Percentiles rank a stretch among this genome's conserved stretches.
phyloP scores from a whole-genome alignment of 2,888 invertebrate genomes.

The Ophioninae sp. region DNA sequence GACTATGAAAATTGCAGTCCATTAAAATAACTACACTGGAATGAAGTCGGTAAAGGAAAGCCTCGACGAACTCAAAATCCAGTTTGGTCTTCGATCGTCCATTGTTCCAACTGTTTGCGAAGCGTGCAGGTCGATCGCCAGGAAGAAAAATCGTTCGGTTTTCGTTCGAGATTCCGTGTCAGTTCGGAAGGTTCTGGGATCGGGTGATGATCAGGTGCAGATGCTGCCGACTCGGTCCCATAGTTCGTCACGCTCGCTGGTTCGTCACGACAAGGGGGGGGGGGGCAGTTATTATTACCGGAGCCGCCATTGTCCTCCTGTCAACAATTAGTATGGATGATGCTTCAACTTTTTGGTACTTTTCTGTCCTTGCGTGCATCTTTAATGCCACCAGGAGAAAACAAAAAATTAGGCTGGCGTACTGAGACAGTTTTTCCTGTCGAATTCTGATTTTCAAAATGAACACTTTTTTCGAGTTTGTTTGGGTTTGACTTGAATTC shows the following conservation, averaged over 20 bases:
- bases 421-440: not conserved
- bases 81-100: not conserved
- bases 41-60: not conserved
- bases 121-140: not conserved
- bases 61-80: not conserved
- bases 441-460: conserved; percentile 8
- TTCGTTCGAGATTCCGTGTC: conserved; percentile 35
- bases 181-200: conserved; percentile 16
- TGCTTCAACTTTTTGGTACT: conserved; percentile 69
- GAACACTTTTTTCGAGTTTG: not conserved
- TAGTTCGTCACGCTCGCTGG: conserved; percentile 45
- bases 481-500: too few relatives aligned
- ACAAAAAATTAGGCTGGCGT: conserved; percentile 26
- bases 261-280: conserved; percentile 63
- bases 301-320: conserved; percentile 75
- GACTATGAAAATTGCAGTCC: not conserved
- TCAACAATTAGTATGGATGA: conserved; percentile 79
- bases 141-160: conserved; percentile 34
- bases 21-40: not conserved
- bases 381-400: conserved; percentile 32
- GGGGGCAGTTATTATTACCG: conserved; percentile 74
- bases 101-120: conserved; percentile 24
- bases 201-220: conserved; percentile 52
- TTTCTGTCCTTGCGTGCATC: not conserved
- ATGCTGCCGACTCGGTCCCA: conserved; percentile 53